Base-by-base conservation (phyloP, 2,113 vertebrate species). In the Morphnarchus princeps region DNA sequence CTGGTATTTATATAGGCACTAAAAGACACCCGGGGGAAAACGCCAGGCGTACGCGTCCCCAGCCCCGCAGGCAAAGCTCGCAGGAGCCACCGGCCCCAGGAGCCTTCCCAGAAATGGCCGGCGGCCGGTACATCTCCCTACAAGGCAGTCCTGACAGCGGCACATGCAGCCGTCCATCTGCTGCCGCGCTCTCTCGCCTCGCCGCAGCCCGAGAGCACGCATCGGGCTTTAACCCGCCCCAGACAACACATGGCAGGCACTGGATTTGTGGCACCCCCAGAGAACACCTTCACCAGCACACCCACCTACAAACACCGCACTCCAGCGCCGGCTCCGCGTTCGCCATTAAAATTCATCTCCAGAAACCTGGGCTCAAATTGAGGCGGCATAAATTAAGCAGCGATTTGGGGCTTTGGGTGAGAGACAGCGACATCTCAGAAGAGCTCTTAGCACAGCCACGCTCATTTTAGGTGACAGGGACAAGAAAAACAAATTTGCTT, bases 1-100 rank as follows among this genome's bases (percentile, higher is more conserved):
- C 72, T 79, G 66, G 92, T 79, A 96, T 93, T 96, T 95, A 88
- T 76, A 73, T 34, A 67, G 1, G 17, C 92, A 54, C 66, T 79
- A 31, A 91, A 82, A 87, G 26, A n/a, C 31, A 8, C 87, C 31
- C 69, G 15, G 32, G 79, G 82, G 66, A 54, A 67, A 85, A 49
- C 14, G 71, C 52, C 85, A 85, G 74, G 28, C 29, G 0, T 13
- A n/a, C 4, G 3, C 0, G 6, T 82, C 52, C 81, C 77, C 79
- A 70, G 69, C 61, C 19, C 70, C 0, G 2, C 5, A 0, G 52
- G 74, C 69, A 70, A 69, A 77, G 88, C 66, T 32, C 11, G 0
- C 58, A 11, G 47, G 89, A 95, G 83, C 42, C 47, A 71, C 43
- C 6, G 0, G 67, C 59, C 63, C 31, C 59, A 38, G 73, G 15